These are phyloP conservation scores for Sarcophaga carnaria DNA, from an alignment of 2,888 invertebrate species.

Conservation along the genomic window DNA sequence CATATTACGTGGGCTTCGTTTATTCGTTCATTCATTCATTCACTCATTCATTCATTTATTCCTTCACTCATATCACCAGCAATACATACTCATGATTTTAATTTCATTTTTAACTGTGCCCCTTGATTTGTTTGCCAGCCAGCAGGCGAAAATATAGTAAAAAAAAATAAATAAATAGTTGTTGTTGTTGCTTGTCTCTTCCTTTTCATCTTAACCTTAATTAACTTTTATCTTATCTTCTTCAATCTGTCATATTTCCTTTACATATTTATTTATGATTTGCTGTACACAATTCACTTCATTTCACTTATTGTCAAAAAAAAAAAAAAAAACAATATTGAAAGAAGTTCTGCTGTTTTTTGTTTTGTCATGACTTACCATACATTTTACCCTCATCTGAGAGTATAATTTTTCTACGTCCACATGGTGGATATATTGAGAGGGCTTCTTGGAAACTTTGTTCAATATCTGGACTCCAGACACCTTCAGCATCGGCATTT, in stretches of 20 bases:
- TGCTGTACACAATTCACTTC: not conserved
- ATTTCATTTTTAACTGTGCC: no score
- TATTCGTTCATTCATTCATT: constrained; percentile 37
- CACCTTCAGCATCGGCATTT: constrained; percentile 99
- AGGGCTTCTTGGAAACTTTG: constrained; percentile 99
- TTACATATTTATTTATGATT: not conserved
- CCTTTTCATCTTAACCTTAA: constrained; percentile 38
- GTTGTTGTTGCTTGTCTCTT: not conserved
- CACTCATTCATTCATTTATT: not conserved
- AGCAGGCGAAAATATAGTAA: not conserved
- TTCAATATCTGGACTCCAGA: constrained; percentile 99
- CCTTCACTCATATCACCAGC: not conserved
- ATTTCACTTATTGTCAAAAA: not conserved
- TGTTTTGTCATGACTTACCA: constrained; percentile 88
- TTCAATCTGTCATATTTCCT: constrained; percentile 29
- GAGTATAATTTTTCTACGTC: constrained; percentile 99
- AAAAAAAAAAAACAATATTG: not conserved
- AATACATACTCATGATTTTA: no score
- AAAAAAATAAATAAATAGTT: not conserved
- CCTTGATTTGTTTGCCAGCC: not conserved
- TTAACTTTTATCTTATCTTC: constrained; percentile 42
- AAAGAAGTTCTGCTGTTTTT: not conserved
- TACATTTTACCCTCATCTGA: constrained; percentile 99
- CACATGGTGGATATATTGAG: constrained; percentile 99
- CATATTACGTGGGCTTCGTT: constrained; percentile 61